Percentiles rank a stretch among this genome's conserved stretches.
Conservation (phyloP, 2,797 vertebrate species). For the Malurus splendens region DNA sequence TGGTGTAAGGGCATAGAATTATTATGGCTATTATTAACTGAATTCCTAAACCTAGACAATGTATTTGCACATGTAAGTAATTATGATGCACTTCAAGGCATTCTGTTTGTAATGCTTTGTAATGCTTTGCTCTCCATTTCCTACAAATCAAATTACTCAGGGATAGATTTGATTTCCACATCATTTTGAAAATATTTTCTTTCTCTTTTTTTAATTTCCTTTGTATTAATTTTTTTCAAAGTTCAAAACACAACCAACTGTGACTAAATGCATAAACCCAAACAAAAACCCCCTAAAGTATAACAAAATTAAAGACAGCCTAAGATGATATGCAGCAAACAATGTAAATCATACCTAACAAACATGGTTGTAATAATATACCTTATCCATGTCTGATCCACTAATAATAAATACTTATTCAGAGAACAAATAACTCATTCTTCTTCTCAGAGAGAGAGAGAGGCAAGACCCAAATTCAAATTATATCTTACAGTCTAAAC, state of each 20-base stretch:
- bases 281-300: slow-evolving; percentile 68
- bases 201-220: slow-evolving; percentile 77
- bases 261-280: slow-evolving; percentile 76
- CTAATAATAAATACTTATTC: slow-evolving; percentile 71
- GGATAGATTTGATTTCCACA: slow-evolving; percentile 78
- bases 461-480: slow-evolving; percentile 63
- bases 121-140: slow-evolving; percentile 78
- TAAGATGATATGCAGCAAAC: slow-evolving; percentile 64
- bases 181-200: slow-evolving; percentile 80
- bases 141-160: slow-evolving; percentile 77
- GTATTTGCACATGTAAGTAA: slow-evolving; percentile 79
- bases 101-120: slow-evolving; percentile 75
- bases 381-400: slow-evolving; percentile 73
- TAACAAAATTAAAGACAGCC: slow-evolving; percentile 74
- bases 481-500: slow-evolving; percentile 59
- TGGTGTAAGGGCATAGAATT: slow-evolving; percentile 22
- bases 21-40: slow-evolving; percentile 61
- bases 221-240: slow-evolving; percentile 76
- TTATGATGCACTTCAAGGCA: slow-evolving; percentile 77
- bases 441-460: slow-evolving; percentile 47
- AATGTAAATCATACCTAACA: slow-evolving; percentile 68
- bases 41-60: slow-evolving; percentile 67
- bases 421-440: slow-evolving; percentile 65
- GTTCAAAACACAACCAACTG: slow-evolving; percentile 75
- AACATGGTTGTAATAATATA: slow-evolving; percentile 66